A percentile compares a stretch with the other conserved stretches of the same genome.
Evolutionary conservation across 2,888 invertebrate genomes (phyloP).

Genomic region (Diarsia dahlii): DNA sequence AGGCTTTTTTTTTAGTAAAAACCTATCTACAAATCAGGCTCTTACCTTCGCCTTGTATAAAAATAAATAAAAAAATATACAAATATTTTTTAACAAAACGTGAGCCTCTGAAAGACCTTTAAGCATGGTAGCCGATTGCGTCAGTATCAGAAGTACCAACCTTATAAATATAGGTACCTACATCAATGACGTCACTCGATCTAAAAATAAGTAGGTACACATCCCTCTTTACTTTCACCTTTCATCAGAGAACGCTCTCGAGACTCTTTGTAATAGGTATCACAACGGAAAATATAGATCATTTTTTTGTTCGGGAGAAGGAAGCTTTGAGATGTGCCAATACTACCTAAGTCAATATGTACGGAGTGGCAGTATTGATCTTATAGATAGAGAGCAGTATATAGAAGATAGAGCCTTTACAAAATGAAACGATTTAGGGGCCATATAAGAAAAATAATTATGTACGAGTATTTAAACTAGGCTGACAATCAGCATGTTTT

Average conservation of each 20-base stretch:
- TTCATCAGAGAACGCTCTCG: conserved; percentile 19
- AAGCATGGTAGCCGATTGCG: conserved; percentile 1
- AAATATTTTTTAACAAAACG: no score
- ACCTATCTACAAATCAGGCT: not conserved
- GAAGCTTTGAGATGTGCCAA: not conserved
- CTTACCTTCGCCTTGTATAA: no score
- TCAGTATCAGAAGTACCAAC: conserved; percentile 2
- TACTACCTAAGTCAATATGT: conserved; percentile 21
- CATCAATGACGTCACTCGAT: conserved; percentile 29
- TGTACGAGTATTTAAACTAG: not conserved
- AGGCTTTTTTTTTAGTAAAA: not conserved
- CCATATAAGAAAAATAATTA: not conserved
- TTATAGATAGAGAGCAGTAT: not conserved
- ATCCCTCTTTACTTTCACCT: conserved; percentile 39
- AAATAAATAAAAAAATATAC: not conserved
- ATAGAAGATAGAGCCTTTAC: not conserved
- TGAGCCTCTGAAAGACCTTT: not conserved
- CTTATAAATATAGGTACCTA: conserved; percentile 26
- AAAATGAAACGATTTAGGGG: not conserved
- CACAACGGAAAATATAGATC: conserved; percentile 21
- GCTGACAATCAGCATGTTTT: not conserved
- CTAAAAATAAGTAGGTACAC: conserved; percentile 39
- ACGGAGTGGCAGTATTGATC: not conserved
- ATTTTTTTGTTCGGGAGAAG: not conserved
- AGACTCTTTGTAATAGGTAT: conserved; percentile 17